Percentiles rank a stretch among this genome's conserved stretches.
phyloP scores from a whole-genome alignment of 2,113 vertebrate genomes.

The Blennius ocellaris region DNA sequence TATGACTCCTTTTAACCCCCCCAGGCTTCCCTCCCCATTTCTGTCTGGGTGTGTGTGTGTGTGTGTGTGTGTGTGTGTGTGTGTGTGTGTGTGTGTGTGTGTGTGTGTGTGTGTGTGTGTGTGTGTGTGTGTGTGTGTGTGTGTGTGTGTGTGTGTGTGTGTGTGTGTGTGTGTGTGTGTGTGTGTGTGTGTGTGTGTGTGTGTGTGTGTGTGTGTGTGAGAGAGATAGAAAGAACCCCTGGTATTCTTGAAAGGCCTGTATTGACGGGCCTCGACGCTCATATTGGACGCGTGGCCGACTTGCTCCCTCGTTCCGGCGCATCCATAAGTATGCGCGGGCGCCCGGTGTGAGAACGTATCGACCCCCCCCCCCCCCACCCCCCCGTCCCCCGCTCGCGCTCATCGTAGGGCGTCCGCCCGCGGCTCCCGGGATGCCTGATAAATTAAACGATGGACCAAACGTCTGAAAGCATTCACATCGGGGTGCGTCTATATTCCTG shows the following conservation, averaged over 20 bases:
- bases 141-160: constrained; percentile 44
- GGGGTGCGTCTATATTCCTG: no score
- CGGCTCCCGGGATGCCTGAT: constrained; percentile 39
- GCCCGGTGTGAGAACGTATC: constrained; percentile 55
- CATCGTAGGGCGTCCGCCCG: constrained; percentile 48
- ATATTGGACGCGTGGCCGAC: constrained; percentile 75
- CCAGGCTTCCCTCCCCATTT: no score
- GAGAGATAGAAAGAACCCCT: constrained; percentile 70
- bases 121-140: constrained; percentile 21
- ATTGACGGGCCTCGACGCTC: constrained; percentile 72
- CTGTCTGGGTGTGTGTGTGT: no score
- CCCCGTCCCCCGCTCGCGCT: constrained; percentile 35
- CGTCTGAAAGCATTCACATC: constrained; percentile 29
- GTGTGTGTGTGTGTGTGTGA: constrained; percentile 46
- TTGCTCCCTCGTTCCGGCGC: constrained; percentile 40
- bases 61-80: neutral
- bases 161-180: constrained; percentile 34
- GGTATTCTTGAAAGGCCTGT: constrained; percentile 74
- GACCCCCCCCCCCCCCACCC: constrained; percentile 57
- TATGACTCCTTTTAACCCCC: no score
- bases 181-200: constrained; percentile 5
- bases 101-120: constrained; percentile 21
- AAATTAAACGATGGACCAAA: constrained; percentile 1
- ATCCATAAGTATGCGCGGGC: constrained; percentile 27
- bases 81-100: constrained; percentile 28